Evolutionary conservation across 1,140 invertebrate species (phyloP).

Genomic region (Halictus rubicundus): DNA sequence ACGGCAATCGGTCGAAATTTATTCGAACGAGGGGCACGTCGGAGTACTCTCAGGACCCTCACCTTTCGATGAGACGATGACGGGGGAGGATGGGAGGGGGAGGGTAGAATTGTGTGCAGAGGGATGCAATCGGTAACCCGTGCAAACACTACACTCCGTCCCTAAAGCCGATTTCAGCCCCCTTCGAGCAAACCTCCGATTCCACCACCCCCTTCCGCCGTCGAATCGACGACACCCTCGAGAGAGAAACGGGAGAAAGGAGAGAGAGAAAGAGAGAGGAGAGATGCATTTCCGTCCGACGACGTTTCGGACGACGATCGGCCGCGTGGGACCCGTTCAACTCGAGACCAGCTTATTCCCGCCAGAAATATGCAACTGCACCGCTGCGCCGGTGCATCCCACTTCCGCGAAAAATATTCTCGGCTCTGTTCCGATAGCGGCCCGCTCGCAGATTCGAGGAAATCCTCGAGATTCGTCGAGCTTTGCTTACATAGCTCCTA

Average conservation of each 20-base stretch:
- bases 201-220: neutral
- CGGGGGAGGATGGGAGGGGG: neutral
- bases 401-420: too few relatives aligned
- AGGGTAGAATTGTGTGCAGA: constrained; percentile 30
- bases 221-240: neutral
- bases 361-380: neutral
- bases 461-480: too few relatives aligned
- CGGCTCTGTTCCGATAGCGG: too few relatives aligned
- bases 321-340: neutral
- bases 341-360: neutral
- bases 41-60: constrained; percentile 3
- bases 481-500: too few relatives aligned
- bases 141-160: constrained; percentile 48
- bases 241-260: too few relatives aligned
- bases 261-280: too few relatives aligned
- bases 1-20: constrained; percentile 31
- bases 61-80: neutral
- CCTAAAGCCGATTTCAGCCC: constrained; percentile 53
- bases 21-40: constrained; percentile 10
- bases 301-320: constrained; percentile 1
- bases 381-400: too few relatives aligned
- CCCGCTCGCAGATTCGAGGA: too few relatives aligned
- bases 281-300: constrained; percentile 11
- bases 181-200: constrained; percentile 24
- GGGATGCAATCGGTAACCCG: constrained; percentile 51